Evolutionary conservation across 30 jellyfish, hydroid and myxozoan genomes (phyloP).

Genomic region (Clytia hemisphaerica): DNA sequence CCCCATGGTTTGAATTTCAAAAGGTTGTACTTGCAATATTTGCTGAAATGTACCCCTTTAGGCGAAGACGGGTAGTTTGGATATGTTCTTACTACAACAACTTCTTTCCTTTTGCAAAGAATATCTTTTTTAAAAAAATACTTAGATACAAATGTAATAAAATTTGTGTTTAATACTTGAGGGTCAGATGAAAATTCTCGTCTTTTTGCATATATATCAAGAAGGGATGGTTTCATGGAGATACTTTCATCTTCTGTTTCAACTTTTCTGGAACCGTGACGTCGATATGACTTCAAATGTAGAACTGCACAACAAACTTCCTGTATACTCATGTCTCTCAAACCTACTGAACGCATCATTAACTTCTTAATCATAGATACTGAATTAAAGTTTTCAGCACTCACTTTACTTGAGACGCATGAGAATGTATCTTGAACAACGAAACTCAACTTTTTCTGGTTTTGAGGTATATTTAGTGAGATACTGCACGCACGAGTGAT

Average conservation of each 20-base stretch:
- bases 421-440: slow-evolving; percentile 18
- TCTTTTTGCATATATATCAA: not conserved
- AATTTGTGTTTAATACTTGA: not conserved
- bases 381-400: slow-evolving; percentile 8
- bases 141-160: slow-evolving; percentile 12
- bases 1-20: slow-evolving; percentile 44
- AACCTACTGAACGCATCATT: slow-evolving; percentile 53
- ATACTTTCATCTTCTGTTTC: not conserved
- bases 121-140: slow-evolving; percentile 21
- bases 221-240: not conserved
- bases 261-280: slow-evolving; percentile 31
- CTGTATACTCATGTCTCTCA: slow-evolving; percentile 54
- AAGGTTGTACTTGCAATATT: slow-evolving; percentile 42
- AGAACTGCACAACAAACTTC: slow-evolving; percentile 51
- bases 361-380: slow-evolving; percentile 21
- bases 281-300: slow-evolving; percentile 29
- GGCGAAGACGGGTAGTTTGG: slow-evolving; percentile 1
- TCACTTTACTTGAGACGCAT: not conserved
- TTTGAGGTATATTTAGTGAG: slow-evolving; percentile 40
- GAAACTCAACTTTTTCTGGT: not conserved
- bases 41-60: slow-evolving; percentile 20
- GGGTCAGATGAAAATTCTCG: not conserved
- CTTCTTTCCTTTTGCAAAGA: not conserved
- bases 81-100: not conserved
- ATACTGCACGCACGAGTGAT: slow-evolving; percentile 31